Evolutionary conservation across 1,140 invertebrate species (phyloP), one percentile per base, ranked within the genome.

Genomic region (Drosophila ogumai): DNA sequence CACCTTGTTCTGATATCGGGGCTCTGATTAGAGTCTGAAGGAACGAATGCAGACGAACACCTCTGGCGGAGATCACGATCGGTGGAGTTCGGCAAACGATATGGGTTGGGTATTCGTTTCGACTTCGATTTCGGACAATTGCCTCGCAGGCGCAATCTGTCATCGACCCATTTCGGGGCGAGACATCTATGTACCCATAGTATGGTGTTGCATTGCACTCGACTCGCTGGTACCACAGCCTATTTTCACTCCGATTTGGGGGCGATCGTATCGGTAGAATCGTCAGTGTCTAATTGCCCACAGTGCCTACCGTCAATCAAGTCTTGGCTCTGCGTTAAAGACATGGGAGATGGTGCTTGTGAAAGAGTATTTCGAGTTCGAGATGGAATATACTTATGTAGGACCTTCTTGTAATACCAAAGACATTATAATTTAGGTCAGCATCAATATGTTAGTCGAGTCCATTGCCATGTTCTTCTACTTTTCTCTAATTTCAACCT

Each of bases 1-100:
- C 66, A 59, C 54, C 69, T 73, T 73, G 69, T 73, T 72, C 54
- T 32, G 69, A 73, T 72, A 72, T 41, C 68, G 25, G n/a, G n/a
- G 28, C 28, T 1, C 69, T 73, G 69, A 73, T 73, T 72, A 44
- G 36, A 34, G 25, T 31, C 67, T n/a, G 34, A 10, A 6, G 46
- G 13, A 52, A 34, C 32, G 32, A 22, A 38, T 25, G 15, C 12
- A n/a, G 12, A 36, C 32, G 6, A 22, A 9, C 22, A 31, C 15
- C 47, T 50, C 47, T 32, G 8, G 47, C 3, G n/a, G 46, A 43
- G 25, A 61, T 25, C 32, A 13, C 38, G 40, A 65, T 60, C 47
- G 32, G 6, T 32, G 40, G 41, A 71, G 68, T 69, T 71, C 68
- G 47, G 49, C 65, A 69, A 57, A 57, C 43, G 68, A 68, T 66